Conservation (phyloP, 2,113 vertebrate species). For the Burhinus oedicnemus region DNA sequence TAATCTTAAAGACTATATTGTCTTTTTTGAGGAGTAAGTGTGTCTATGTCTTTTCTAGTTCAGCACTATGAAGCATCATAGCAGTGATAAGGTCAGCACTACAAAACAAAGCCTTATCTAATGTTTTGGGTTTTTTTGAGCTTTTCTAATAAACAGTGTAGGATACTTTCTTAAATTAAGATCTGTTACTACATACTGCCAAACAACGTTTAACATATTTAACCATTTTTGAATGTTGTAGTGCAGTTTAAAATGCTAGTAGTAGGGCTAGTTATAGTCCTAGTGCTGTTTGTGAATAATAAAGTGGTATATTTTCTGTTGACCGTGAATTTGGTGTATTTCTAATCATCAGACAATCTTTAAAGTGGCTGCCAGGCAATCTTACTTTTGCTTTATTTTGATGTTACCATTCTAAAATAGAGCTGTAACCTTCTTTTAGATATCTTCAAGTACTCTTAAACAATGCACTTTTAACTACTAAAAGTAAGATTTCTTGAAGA, state of each 20-base stretch:
- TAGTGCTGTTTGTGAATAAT: background rate
- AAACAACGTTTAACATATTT: background rate
- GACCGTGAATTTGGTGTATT: background rate
- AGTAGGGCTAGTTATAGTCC: background rate
- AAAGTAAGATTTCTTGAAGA: background rate
- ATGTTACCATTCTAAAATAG: background rate
- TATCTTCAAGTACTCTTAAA: background rate
- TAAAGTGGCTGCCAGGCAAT: background rate
- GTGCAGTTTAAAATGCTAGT: background rate
- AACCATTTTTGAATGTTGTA: background rate
- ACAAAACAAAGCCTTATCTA: background rate
- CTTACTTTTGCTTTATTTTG: background rate
- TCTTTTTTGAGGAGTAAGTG: background rate
- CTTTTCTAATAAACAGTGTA: background rate
- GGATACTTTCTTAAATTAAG: background rate
- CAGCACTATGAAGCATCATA: background rate
- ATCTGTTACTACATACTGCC: background rate
- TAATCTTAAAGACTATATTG: background rate
- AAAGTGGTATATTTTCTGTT: background rate
- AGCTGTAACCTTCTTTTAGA: background rate
- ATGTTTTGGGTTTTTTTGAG: background rate
- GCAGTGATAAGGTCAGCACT: background rate
- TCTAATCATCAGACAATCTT: background rate
- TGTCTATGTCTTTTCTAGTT: background rate
- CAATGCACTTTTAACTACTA: background rate